Base-by-base conservation (phyloP, 2,113 vertebrate species). In the Machaerirhynchus nigripectus region DNA sequence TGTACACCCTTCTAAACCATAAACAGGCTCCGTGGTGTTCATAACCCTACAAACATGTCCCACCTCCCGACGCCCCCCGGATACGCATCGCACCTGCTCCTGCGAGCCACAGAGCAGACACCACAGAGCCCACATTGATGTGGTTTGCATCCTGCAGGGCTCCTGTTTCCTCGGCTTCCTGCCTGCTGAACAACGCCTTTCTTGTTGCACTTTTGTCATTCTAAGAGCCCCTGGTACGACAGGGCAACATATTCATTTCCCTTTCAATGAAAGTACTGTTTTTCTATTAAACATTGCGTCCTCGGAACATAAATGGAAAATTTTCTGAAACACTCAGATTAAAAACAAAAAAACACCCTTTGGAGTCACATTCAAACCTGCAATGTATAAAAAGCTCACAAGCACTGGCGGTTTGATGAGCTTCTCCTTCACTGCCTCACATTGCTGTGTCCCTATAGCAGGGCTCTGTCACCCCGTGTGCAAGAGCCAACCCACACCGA, bases 141-240 rank as follows among this genome's bases (percentile, higher is more conserved):
- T 98, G 98, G 3, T 91, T 98, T 98, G 98, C 47, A 97, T 91
- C 10, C 98, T 97, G 12, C 87, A 1, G 90, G 93, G n/a, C 97
- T 97, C 20, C 96, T 95, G 7, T 44, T 97, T 5, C 96, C 83
- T 90, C 96, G 81, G 14, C 80, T 83, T 21, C 98, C 98, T 40
- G 94, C 90, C 89, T 98, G 98, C 84, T 98, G 95, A 22, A 98
- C 97, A 5, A 97, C 93, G 86, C 98, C 98, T 82, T 99, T 98
- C 97, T 99, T 99, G 89, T 98, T 98, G 96, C 98, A 98, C 95
- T 99, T 98, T 94, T 99, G 98, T 33, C 98, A 98, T 47, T 99
- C 98, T 24, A 98, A 98, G 88, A 98, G 98, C 77, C 99, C 98
- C 42, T 96, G 93, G 91, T 99, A 98, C 3, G 97, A 74, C 74